A percentile compares a stretch with the other conserved stretches of the same genome.
Conservation (phyloP, 2,113 vertebrate species). For the Anoura caudifer region DNA sequence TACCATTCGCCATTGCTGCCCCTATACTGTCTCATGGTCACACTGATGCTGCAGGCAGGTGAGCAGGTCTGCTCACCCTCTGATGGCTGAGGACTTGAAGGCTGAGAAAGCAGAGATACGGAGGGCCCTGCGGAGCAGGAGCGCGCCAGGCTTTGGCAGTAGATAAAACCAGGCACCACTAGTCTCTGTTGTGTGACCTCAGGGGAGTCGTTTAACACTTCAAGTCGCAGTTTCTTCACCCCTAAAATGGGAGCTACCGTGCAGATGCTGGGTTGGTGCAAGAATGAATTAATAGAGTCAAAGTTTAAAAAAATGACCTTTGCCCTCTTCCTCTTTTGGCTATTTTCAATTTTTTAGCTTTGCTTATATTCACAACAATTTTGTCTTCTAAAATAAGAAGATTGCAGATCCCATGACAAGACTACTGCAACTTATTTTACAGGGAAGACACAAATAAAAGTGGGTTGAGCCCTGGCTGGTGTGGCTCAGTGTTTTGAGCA, state of each 20-base stretch:
- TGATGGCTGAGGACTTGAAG: not conserved
- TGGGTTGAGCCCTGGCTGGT: not conserved
- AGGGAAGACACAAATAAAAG: not conserved
- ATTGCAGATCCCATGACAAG: not conserved
- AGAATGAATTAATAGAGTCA: not conserved
- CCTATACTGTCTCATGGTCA: not conserved
- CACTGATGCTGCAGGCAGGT: not conserved
- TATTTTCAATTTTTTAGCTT: conserved; percentile 17
- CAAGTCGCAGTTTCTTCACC: not conserved
- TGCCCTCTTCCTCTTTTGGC: conserved; percentile 7
- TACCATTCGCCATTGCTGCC: not conserved
- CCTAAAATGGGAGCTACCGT: not conserved
- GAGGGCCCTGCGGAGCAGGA: not conserved
- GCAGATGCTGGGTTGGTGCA: accelerated
- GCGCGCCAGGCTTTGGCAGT: not conserved
- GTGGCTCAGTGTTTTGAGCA: no score
- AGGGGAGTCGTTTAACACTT: not conserved
- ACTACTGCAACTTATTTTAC: not conserved
- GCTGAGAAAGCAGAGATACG: not conserved
- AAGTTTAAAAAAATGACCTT: not conserved
- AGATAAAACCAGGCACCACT: not conserved
- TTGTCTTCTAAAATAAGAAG: not conserved
- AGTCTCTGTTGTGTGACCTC: not conserved
- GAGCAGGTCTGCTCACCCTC: not conserved
- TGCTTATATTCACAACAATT: not conserved